Base-by-base conservation (phyloP, 2,797 vertebrate species). In the Perodicticus potto region DNA sequence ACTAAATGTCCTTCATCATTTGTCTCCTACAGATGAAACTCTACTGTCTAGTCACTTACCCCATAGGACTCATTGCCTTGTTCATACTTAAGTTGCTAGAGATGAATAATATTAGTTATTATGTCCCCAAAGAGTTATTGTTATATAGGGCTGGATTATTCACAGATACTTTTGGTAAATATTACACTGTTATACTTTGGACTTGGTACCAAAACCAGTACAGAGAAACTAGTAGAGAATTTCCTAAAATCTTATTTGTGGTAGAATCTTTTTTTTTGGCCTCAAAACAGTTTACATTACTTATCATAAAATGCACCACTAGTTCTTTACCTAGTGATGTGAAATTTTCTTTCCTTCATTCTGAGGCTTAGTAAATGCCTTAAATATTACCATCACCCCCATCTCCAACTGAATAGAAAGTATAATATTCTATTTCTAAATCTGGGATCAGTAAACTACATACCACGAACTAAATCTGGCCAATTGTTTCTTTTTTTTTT, bases 261-360 rank as follows among this genome's bases (percentile, higher is more conserved):
- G 25, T 74, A 7, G 37, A 27, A 76, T 32, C 11, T 76, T 77
- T 40, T 77, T 34, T 43, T 37, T 40, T 49, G 32, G 32, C 69
- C 59, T 94, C 43, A 49, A 63, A 37, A 74, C 13, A 70, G 55
- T 37, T 49, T 73, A 49, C 27, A 11, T 55, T 59, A 84, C 49
- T 72, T 14, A 81, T 34, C 45, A 69, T 43, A 49, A 76, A 89
- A 77, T 61, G 34, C 1, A 83, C 65, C 16, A 55, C 29, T 32
- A 53, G 55, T 37, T 43, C 45, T 93, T 83, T 11, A 7, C 20
- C 53, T 55, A 5, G 61, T n/a, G 29, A 86, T 10, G 3, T 57
- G 25, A 95, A 84, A 86, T 86, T 92, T 57, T 86, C 81, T 88
- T 61, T 86, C 82, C 25, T 77, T 82, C 63, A 32, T 85, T 67